phyloP scores from a whole-genome alignment of 1,140 invertebrate species.

The Drosophila equinoxialis region DNA sequence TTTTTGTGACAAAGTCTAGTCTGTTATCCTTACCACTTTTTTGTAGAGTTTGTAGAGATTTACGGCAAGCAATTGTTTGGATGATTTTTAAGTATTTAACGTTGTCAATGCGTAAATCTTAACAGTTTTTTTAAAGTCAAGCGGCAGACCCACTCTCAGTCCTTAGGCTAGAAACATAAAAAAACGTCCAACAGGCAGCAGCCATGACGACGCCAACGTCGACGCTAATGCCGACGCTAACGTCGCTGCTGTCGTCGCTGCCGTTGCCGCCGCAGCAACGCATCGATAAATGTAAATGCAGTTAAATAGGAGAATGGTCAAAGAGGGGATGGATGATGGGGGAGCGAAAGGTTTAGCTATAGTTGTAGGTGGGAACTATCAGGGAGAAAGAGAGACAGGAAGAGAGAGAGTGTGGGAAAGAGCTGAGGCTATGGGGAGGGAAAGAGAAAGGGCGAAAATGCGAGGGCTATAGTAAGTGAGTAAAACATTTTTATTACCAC shows the following conservation, averaged over 20 bases:
- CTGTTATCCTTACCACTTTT: neutral
- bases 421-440: neutral
- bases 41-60: conserved; percentile 1
- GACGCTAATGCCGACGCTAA: conserved; percentile 27
- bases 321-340: neutral
- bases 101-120: neutral
- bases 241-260: conserved; percentile 3
- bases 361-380: conserved; percentile 61
- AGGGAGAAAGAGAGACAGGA: conserved; percentile 15
- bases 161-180: conserved; percentile 30
- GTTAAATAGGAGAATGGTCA: conserved; percentile 34
- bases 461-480: conserved; percentile 35
- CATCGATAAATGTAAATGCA: conserved; percentile 80
- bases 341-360: conserved; percentile 17
- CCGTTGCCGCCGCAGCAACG: conserved; percentile 29
- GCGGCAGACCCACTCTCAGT: conserved; percentile 5
- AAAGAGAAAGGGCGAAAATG: neutral
- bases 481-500: conserved; percentile 78
- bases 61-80: conserved; percentile 41
- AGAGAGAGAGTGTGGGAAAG: conserved; percentile 12
- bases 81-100: conserved; percentile 47
- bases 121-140: conserved; percentile 53
- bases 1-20: neutral
- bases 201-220: conserved; percentile 31
- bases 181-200: conserved; percentile 24